phyloP scores from a whole-genome alignment of 2,888 invertebrate species.

The Polyommatus iphigenia region DNA sequence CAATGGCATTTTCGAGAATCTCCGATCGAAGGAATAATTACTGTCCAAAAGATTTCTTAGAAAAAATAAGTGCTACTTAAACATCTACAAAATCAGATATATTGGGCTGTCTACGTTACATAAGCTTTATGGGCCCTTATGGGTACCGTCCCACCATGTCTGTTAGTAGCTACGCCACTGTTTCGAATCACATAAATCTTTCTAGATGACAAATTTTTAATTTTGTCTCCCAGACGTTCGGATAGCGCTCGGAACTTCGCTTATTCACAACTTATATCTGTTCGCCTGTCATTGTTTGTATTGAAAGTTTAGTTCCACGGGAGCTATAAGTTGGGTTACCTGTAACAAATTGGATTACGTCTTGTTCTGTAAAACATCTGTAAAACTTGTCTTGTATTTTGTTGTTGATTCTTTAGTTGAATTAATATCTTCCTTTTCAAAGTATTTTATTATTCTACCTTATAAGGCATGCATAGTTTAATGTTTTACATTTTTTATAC shows the following conservation, averaged over 20 bases:
- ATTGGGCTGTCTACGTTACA: too few relatives aligned
- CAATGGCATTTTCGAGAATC: too few relatives aligned
- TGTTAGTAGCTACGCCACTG: too few relatives aligned
- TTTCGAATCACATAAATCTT: slow-evolving; percentile 1
- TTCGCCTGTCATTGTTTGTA: slow-evolving; percentile 15
- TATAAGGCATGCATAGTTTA: too few relatives aligned
- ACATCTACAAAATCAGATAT: too few relatives aligned
- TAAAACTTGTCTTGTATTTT: neutral
- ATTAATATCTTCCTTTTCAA: neutral
- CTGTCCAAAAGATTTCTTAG: too few relatives aligned
- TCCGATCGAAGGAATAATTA: too few relatives aligned
- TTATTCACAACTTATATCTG: slow-evolving; percentile 25
- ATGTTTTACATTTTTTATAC: too few relatives aligned
- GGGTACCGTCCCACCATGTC: too few relatives aligned
- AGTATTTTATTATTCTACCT: neutral
- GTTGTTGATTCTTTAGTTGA: neutral
- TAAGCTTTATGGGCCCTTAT: too few relatives aligned
- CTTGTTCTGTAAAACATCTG: neutral
- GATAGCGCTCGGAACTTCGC: neutral
- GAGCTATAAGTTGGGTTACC: neutral
- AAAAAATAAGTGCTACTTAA: too few relatives aligned
- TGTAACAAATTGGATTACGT: slow-evolving; percentile 6
- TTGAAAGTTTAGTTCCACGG: neutral
- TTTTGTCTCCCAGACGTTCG: slow-evolving; percentile 1
- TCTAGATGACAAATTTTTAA: slow-evolving; percentile 28